Base-by-base conservation (phyloP, 2,888 invertebrate genomes). In the Galerucella pusilla region DNA sequence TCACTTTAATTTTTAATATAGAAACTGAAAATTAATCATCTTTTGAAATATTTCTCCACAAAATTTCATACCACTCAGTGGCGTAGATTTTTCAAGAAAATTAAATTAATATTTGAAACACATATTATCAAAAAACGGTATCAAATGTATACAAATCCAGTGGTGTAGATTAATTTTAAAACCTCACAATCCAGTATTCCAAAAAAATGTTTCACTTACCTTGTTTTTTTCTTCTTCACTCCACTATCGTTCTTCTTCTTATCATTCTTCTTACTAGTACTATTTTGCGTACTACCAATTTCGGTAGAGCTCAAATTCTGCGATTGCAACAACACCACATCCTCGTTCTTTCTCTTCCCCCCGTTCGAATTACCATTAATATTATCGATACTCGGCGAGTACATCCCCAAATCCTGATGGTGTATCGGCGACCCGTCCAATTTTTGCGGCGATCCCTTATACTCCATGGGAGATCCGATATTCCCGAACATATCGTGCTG, bases 181-280 rank as follows among this genome's bases (percentile, higher is more conserved):
- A 49, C 14, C 12, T 4, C 12, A 5, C 5, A 49, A 12, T 49
- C 11, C 14, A 4, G 12, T 14, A 4, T 49, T 14, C n/a, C 54
- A 54, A n/a, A 7, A 54, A 54, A 54, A 14, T 35, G 9, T 12
- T 1, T 45, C 49, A 78, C 79, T 76, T 87, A 96, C 96, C 96
- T 94, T 71, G 96, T 96, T 89, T 96, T 96, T 88, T 96, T 96
- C 89, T 96, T 96, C 87, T 96, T 96, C 54, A 95, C 94, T 66
- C 95, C 95, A 86, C 94, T 95, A 86, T 95, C 95, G 84, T 92
- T 93, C 78, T 91, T 91, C 83, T 90, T 90, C 11, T 85, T 84
- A 7, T 90, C 88, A 11, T 91, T 88, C 10, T 89, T 87, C 0
- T 87, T 86, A 7, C 89, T 87, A 0, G 87, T 86, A n/a, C 75